phyloP scores from a whole-genome alignment of 2,797 vertebrate genomes.

The Pangasius djambal region DNA sequence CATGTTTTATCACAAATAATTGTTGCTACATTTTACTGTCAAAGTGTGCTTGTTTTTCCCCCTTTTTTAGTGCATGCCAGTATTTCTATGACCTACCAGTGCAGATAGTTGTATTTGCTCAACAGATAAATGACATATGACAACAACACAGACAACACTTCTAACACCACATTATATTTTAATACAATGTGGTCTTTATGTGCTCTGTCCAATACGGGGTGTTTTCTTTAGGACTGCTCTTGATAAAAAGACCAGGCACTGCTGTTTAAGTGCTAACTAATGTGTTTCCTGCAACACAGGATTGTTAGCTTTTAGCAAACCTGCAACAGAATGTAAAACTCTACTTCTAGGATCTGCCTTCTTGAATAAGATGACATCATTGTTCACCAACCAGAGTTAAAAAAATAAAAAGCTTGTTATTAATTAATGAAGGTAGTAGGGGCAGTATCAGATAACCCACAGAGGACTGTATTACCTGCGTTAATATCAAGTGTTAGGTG shows the following conservation, averaged over 20 bases:
- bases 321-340: background rate
- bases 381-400: background rate
- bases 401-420: background rate
- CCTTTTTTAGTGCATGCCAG: background rate
- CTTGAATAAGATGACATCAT: constrained; percentile 8
- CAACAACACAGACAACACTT: background rate
- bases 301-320: background rate
- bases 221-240: background rate
- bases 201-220: background rate
- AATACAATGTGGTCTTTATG: background rate
- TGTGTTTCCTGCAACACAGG: background rate
- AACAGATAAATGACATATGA: background rate
- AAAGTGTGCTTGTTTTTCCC: background rate
- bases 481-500: constrained; percentile 13
- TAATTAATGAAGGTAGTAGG: constrained; percentile 20
- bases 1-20: background rate
- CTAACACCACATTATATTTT: background rate
- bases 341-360: background rate
- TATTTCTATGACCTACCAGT: background rate
- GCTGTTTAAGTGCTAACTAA: background rate
- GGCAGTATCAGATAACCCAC: constrained; percentile 14
- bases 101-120: background rate
- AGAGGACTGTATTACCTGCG: constrained; percentile 17
- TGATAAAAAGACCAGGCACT: background rate
- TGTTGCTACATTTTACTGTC: background rate